A percentile compares a stretch with the other conserved stretches of the same genome.
These are phyloP conservation scores for Mechanitis messenoides DNA, from an alignment of 2,888 invertebrate species.

Conservation along the genomic window DNA sequence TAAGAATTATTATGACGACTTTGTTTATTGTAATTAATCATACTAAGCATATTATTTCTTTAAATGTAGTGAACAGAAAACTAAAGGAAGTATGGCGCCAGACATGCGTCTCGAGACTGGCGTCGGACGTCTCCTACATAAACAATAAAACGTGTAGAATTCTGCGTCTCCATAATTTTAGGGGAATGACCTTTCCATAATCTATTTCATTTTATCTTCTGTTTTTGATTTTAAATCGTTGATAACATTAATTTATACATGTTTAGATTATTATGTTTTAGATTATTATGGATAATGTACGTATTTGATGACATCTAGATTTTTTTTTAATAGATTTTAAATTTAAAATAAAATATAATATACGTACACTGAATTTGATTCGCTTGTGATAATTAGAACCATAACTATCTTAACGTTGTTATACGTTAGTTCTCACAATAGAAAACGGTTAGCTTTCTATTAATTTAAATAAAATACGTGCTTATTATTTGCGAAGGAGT, in stretches of 20 bases:
- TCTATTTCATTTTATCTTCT: neutral
- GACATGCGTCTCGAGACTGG: conserved; percentile 30
- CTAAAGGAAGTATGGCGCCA: conserved; percentile 28
- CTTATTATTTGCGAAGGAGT: too few relatives aligned
- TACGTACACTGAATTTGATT: neutral
- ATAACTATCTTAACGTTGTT: neutral
- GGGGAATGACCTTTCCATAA: conserved; percentile 8
- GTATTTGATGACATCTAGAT: too few relatives aligned
- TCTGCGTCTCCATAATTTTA: conserved; percentile 9
- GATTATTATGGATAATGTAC: too few relatives aligned
- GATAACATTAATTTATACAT: too few relatives aligned
- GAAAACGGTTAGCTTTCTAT: neutral
- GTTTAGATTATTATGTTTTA: too few relatives aligned
- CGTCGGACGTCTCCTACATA: conserved; percentile 29
- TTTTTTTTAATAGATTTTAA: too few relatives aligned
- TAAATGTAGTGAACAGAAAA: conserved; percentile 8
- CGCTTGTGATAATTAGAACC: neutral
- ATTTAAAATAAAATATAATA: too few relatives aligned
- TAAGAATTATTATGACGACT: neutral
- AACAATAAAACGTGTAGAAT: conserved; percentile 17
- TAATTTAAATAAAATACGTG: neutral
- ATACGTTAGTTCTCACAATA: neutral
- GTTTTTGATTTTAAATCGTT: too few relatives aligned
- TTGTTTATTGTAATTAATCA: neutral
- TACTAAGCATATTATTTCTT: neutral